Percentiles rank a stretch among this genome's conserved stretches.
These are phyloP conservation scores for Drosophila saltans DNA, from an alignment of 1,140 invertebrate genomes.

Conservation along the genomic window DNA sequence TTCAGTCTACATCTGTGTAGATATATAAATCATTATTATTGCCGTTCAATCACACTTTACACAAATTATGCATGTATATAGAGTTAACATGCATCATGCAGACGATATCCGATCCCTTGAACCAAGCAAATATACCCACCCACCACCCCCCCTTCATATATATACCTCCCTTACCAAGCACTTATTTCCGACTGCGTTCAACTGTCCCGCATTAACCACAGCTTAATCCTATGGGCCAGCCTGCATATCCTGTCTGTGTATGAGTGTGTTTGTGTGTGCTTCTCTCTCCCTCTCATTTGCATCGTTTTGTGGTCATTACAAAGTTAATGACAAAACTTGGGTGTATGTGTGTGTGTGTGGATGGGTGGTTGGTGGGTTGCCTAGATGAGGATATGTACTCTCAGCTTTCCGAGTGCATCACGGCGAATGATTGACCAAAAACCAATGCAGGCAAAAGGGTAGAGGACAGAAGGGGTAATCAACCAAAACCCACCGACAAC, in stretches of 20 bases:
- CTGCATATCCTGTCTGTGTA: not conserved
- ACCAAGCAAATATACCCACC: not conserved
- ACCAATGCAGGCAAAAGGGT: slow-evolving; percentile 35
- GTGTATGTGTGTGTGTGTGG: not conserved
- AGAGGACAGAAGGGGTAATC: not conserved
- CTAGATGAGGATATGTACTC: slow-evolving; percentile 30
- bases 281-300: slow-evolving; percentile 32
- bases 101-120: slow-evolving; percentile 2
- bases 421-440: slow-evolving; percentile 42
- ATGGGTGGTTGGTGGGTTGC: not conserved
- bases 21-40: slow-evolving; percentile 2
- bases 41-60: slow-evolving; percentile 5
- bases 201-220: slow-evolving; percentile 11
- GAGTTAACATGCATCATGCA: slow-evolving; percentile 3
- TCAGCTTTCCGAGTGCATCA: slow-evolving; percentile 32
- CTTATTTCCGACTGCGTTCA: slow-evolving; percentile 4
- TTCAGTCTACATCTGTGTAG: not conserved
- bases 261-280: not conserved
- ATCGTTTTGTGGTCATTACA: slow-evolving; percentile 49
- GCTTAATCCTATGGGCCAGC: slow-evolving; percentile 9
- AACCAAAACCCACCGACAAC: slow-evolving; percentile 5
- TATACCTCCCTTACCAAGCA: not conserved
- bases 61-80: slow-evolving; percentile 9
- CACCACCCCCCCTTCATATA: not conserved
- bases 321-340: slow-evolving; percentile 59